phyloP scores from a whole-genome alignment of 2,113 vertebrate genomes.

The Cryptotis parvus region DNA sequence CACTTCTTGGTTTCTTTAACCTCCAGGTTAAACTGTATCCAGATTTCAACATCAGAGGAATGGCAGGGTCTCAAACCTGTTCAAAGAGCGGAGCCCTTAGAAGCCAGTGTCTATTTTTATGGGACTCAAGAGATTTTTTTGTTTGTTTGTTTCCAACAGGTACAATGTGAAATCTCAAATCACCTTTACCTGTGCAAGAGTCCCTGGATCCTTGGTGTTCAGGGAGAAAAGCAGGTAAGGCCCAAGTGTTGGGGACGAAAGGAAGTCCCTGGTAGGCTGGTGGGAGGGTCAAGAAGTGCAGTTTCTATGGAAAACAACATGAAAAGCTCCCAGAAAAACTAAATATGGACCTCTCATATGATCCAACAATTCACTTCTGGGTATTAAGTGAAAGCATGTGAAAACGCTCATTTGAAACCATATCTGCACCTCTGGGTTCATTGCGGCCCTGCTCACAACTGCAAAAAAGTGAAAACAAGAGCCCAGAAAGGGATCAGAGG shows the following conservation, averaged over 20 bases:
- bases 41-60: conserved; percentile 43
- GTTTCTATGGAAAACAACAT: background rate
- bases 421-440: background rate
- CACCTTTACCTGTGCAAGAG: background rate
- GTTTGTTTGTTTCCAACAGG: background rate
- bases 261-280: too few species aligned
- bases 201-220: background rate
- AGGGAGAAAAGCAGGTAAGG: background rate
- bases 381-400: background rate
- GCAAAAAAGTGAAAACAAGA: background rate
- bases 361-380: background rate
- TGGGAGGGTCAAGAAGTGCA: background rate
- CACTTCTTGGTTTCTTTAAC: conserved; percentile 47
- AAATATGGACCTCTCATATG: background rate
- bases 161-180: background rate
- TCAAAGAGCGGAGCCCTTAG: background rate
- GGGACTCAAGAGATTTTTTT: background rate
- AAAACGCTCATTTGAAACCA: background rate
- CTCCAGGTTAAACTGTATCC: conserved; percentile 29
- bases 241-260: background rate
- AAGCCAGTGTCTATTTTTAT: background rate
- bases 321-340: background rate
- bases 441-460: background rate
- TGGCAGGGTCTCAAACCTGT: background rate
- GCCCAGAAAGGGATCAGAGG: background rate